Percentiles rank a stretch among this genome's conserved stretches.
Conservation (phyloP, 2,113 vertebrate species). For the Ranitomeya imitator region DNA sequence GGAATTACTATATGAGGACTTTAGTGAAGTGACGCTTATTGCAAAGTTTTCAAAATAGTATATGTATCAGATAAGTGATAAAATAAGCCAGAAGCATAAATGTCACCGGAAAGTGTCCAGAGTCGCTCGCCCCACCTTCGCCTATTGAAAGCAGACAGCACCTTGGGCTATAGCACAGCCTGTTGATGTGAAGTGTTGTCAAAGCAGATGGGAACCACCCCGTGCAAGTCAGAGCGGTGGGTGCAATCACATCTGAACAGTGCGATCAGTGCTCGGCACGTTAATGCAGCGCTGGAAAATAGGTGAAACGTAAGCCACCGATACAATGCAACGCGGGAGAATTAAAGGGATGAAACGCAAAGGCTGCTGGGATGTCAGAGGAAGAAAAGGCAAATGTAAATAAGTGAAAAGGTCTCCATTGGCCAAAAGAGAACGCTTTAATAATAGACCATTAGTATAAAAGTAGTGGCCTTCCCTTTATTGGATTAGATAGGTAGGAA, state of each 20-base stretch:
- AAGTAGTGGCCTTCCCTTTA: no score
- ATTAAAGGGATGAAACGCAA: background rate
- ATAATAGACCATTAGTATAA: background rate
- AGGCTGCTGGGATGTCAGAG: background rate
- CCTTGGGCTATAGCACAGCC: constrained; percentile 13
- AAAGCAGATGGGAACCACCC: constrained; percentile 26
- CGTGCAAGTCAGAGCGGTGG: background rate
- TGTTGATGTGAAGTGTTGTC: constrained; percentile 33
- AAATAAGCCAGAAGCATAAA: background rate
- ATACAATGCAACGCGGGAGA: background rate
- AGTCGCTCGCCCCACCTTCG: background rate
- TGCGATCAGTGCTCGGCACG: background rate
- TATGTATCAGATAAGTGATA: background rate
- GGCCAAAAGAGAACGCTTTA: background rate
- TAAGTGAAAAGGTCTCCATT: background rate
- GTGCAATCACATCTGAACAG: background rate
- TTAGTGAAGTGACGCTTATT: background rate
- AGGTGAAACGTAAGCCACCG: background rate
- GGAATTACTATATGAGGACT: background rate
- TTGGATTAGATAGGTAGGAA: no score
- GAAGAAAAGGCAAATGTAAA: background rate
- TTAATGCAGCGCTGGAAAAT: background rate
- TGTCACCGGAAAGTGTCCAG: background rate
- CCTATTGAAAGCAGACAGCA: background rate
- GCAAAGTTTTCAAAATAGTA: background rate